These are phyloP conservation scores for Guaruba guarouba DNA, from an alignment of 2,113 vertebrate genomes.

Conservation along the genomic window DNA sequence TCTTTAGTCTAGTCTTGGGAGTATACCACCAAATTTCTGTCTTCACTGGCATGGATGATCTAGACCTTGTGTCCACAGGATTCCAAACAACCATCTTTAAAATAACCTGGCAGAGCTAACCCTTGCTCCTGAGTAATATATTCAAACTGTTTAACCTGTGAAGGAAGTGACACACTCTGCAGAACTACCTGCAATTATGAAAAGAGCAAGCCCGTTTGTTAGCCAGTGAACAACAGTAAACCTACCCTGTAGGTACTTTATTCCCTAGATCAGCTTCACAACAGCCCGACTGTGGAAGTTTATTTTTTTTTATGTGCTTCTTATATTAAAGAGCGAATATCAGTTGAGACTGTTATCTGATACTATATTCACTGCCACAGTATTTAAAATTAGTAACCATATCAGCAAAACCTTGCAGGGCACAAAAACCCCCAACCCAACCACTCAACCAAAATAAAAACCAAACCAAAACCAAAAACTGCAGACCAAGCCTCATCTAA, in stretches of 20 bases:
- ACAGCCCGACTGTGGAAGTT: not conserved
- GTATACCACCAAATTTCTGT: not conserved
- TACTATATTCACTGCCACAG: not conserved
- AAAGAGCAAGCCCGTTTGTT: not conserved
- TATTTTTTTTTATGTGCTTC: not conserved
- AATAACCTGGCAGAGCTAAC: not conserved
- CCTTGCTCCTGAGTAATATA: not conserved
- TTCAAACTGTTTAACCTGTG: not conserved
- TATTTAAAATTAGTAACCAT: not conserved
- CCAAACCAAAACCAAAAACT: not conserved
- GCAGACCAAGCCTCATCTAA: not conserved
- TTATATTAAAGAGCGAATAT: not conserved
- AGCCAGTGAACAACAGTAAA: not conserved
- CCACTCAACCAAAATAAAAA: not conserved
- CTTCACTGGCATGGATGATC: not conserved
- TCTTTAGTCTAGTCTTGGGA: not conserved
- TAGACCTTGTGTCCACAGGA: not conserved
- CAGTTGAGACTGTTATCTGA: not conserved
- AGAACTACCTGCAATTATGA: not conserved
- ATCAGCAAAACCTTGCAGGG: not conserved
- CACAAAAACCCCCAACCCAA: not conserved
- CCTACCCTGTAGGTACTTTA: not conserved
- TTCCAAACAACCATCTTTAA: not conserved
- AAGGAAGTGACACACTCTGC: not conserved
- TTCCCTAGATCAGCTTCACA: not conserved